Evolutionary conservation across 2,888 invertebrate genomes (phyloP), one percentile per base, ranked within the genome.

Genomic region (Tolmerus cingulatus): DNA sequence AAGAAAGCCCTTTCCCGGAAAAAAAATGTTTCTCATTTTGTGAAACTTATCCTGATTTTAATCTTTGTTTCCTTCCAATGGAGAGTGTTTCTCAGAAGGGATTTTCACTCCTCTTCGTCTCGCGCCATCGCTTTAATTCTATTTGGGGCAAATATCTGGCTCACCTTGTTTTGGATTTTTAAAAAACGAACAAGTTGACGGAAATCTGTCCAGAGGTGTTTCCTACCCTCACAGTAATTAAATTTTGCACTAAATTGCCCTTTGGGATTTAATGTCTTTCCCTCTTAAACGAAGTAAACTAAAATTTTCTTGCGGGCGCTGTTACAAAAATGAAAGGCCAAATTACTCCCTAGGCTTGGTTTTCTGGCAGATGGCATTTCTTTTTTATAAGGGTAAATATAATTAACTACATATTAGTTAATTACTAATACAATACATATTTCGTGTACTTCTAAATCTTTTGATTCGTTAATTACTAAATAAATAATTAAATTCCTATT

Each of bases 51-150:
- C 66, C 66, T 23, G 82, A 84, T 84, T 66, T 84, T 84, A 84
- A 84, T 84, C 82, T 84, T 84, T 84, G 82, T 66, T 84, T 51
- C 66, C 66, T 79, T 79, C 55, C 51, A 79, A 51, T 79, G 27
- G 40, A 37, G 66, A 84, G 19, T 66, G 82, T 30, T 57, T 27
- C 66, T 55, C 23, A 37, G 40, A 37, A 34, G 40, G 30, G 8
- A 66, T 19, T 57, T 55, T 37, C 40, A 57, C 34, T 84, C 82
- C 14, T n/a, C 51, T 51, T 8, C 66, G 12, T 9, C 66, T 23
- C 23, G n/a, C 51, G 1, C 2, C 7, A 19, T 46, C 43, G 43
- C 30, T 19, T 14, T 12, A 55, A 51, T 27, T 79, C 27, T 79
- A 51, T 79, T 46, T 51, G 5, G 5, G 51, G n/a, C 51, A 46